A percentile compares a stretch with the other conserved stretches of the same genome.
Conservation (phyloP, 2,888 invertebrate species). For the Rambutsinella grinnellia region DNA sequence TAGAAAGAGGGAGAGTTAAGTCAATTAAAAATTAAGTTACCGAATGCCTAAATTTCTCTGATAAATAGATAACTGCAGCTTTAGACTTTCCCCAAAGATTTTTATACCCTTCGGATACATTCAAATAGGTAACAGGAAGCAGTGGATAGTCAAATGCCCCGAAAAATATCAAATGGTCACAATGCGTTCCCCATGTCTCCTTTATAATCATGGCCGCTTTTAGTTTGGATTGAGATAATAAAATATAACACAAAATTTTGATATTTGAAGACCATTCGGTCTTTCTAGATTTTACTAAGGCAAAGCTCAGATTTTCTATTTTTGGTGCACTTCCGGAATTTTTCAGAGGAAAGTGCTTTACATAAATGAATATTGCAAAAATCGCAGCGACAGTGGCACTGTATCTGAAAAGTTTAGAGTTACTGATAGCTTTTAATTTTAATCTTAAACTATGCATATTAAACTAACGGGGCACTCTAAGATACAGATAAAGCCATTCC, state of each 20-base stretch:
- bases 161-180: conserved; percentile 63
- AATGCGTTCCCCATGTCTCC: conserved; percentile 63
- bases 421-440: neutral
- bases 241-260: conserved; percentile 62
- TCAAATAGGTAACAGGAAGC: conserved; percentile 52
- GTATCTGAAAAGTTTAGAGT: neutral
- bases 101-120: conserved; percentile 61
- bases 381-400: neutral
- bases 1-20: neutral
- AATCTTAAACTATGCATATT: neutral
- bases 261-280: neutral
- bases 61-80: conserved; percentile 54
- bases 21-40: too few relatives aligned
- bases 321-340: neutral
- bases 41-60: conserved; percentile 21
- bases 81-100: conserved; percentile 65
- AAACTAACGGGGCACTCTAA: neutral
- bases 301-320: neutral
- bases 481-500: too few relatives aligned
- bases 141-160: conserved; percentile 56
- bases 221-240: conserved; percentile 47
- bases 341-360: neutral
- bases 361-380: too few relatives aligned
- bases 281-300: neutral
- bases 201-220: conserved; percentile 55